These are phyloP conservation scores for Cheilosia scutellata DNA, from an alignment of 2,888 invertebrate genomes.

Conservation along the genomic window DNA sequence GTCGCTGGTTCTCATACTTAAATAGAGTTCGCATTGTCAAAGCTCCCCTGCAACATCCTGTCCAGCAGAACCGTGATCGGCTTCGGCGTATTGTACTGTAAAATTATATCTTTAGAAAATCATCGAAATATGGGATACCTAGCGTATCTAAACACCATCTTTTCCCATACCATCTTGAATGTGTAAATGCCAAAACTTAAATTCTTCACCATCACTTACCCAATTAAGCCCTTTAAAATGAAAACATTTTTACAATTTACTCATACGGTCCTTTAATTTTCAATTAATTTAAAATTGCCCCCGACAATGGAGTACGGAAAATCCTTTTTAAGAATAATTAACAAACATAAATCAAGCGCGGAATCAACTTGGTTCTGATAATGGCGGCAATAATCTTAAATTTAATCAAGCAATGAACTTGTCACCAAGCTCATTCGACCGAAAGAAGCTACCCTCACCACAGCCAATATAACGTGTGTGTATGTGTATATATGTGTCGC, in stretches of 20 bases:
- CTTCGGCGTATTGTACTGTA: too few species aligned
- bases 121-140: too few species aligned
- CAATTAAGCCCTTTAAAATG: too few species aligned
- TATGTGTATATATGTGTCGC: slow-evolving; percentile 35
- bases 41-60: too few species aligned
- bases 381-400: slow-evolving; percentile 69
- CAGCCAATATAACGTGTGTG: background rate
- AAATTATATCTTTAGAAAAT: too few species aligned
- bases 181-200: too few species aligned
- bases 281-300: slow-evolving; percentile 48
- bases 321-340: slow-evolving; percentile 61
- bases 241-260: background rate
- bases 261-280: slow-evolving; percentile 6
- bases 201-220: too few species aligned
- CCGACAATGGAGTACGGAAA: slow-evolving; percentile 17
- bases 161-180: too few species aligned
- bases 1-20: too few species aligned
- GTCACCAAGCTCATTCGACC: slow-evolving; percentile 55
- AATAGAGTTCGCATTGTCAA: too few species aligned
- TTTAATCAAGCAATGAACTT: slow-evolving; percentile 73
- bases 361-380: slow-evolving; percentile 44
- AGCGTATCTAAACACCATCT: too few species aligned
- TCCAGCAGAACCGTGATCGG: too few species aligned
- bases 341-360: slow-evolving; percentile 70
- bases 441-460: background rate